phyloP scores from a whole-genome alignment of 2,888 invertebrate species.

The Schrankia costaestrigalis region DNA sequence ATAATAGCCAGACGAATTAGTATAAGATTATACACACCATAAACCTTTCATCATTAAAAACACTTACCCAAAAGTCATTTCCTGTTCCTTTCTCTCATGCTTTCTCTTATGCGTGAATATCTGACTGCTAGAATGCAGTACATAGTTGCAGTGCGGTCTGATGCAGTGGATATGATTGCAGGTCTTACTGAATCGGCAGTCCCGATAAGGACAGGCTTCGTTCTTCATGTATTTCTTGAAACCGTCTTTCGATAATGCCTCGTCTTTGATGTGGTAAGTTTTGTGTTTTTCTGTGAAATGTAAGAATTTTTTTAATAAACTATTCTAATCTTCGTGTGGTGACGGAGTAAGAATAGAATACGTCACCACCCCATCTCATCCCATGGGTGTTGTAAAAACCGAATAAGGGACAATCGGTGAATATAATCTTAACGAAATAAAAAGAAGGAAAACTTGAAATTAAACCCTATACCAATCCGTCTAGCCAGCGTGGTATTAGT shows the following conservation, averaged over 20 bases:
- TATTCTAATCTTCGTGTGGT: background rate
- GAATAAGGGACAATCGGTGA: too few species aligned
- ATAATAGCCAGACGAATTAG: too few species aligned
- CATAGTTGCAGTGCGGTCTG: conserved; percentile 95
- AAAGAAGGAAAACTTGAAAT: too few species aligned
- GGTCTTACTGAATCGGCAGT: conserved; percentile 95
- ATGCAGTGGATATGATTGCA: conserved; percentile 99
- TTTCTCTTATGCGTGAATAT: conserved; percentile 98
- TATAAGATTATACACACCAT: too few species aligned
- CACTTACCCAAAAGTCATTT: conserved; percentile 90
- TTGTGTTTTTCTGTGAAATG: conserved; percentile 95
- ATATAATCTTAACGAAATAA: too few species aligned
- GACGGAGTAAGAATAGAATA: too few species aligned
- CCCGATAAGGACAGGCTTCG: conserved; percentile 94
- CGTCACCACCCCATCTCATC: too few species aligned
- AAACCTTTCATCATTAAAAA: background rate
- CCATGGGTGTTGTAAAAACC: too few species aligned
- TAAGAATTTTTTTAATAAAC: background rate
- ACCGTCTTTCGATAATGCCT: conserved; percentile 95
- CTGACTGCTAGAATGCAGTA: conserved; percentile 97
- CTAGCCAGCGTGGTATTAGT: too few species aligned
- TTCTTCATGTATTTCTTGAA: conserved; percentile 99
- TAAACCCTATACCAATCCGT: too few species aligned
- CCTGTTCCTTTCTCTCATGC: conserved; percentile 96
- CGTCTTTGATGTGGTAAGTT: conserved; percentile 98